Evolutionary conservation across 2,888 invertebrate genomes (phyloP), one percentile per base, ranked within the genome.

Genomic region (Petrolisthes manimaculis): DNA sequence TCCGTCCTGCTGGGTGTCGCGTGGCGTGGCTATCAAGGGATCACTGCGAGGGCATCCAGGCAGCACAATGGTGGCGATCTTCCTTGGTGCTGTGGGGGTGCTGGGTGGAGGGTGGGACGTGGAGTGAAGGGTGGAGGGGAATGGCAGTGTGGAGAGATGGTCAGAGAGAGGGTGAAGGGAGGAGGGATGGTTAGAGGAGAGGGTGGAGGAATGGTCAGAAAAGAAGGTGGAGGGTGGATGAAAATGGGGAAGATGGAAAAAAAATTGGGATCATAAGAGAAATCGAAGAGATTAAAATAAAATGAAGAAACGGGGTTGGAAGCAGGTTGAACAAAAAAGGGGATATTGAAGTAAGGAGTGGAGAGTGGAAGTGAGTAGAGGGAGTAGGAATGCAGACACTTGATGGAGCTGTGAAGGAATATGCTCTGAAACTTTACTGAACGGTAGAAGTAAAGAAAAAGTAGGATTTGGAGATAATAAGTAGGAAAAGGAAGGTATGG

Each of bases 31-130:
- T 80, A 80, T 80, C 80, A 80, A 56, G 56, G 80, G 55, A 80
- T 80, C 80, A 80, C 80, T 56, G 56, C 24, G 24, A 18, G 56
- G 56, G 80, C 61, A n/a, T 80, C 80, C 18, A n/a, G 54, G 80
- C 56, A n/a, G 61, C 80, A 80, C 80, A 80, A 61, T 80, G 80
- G 80, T 80, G 24, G 80, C 80, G 80, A 80, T 56, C 80, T 56
- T 55, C 24, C n/a, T 18, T 12, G 61, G 61, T 61, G 61, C 61
- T 3, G 61, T 18, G 61, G 12, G 12, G 18, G 61, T 9, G 12
- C 61, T 61, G 54, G 78, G 54, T 4, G 78, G 53, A 18, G 74
- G 74, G 74, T 18, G 74, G 18, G 53, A 78, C 21, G 21, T 54
- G 21, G 80, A 4, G 56, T 24, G 80, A 21, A 6, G 21, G 74